phyloP scores from a whole-genome alignment of 2,888 invertebrate genomes.

The Eupithecia insigniata region DNA sequence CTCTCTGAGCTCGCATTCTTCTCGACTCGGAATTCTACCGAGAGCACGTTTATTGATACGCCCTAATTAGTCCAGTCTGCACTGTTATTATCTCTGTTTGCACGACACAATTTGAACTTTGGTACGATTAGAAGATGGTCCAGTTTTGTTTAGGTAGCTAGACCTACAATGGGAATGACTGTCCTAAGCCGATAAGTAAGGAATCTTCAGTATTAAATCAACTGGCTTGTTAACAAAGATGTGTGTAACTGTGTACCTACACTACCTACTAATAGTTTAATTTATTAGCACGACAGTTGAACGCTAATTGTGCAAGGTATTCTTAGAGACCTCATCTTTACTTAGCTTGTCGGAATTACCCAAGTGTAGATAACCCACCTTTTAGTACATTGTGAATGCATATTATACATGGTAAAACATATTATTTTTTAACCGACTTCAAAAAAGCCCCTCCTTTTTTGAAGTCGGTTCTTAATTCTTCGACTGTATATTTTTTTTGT shows the following conservation, averaged over 20 bases:
- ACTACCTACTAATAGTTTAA: not conserved
- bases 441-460: no score
- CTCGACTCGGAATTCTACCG: conserved; percentile 22
- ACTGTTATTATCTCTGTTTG: not conserved
- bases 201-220: not conserved
- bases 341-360: not conserved
- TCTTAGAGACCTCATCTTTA: not conserved
- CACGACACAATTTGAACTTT: conserved; percentile 20
- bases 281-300: conserved; percentile 3
- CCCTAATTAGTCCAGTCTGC: conserved; percentile 33
- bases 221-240: not conserved
- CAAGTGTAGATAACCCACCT: not conserved
- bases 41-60: conserved; percentile 33
- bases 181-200: not conserved
- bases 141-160: not conserved
- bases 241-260: no score
- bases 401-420: not conserved
- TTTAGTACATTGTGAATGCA: not conserved
- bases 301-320: not conserved
- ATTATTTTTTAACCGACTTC: no score
- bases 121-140: conserved; percentile 6
- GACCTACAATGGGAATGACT: not conserved
- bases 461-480: no score
- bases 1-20: conserved; percentile 3
- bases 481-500: no score